Conservation (phyloP, 2,888 invertebrate species). For the Eucriotettix oculatus region DNA sequence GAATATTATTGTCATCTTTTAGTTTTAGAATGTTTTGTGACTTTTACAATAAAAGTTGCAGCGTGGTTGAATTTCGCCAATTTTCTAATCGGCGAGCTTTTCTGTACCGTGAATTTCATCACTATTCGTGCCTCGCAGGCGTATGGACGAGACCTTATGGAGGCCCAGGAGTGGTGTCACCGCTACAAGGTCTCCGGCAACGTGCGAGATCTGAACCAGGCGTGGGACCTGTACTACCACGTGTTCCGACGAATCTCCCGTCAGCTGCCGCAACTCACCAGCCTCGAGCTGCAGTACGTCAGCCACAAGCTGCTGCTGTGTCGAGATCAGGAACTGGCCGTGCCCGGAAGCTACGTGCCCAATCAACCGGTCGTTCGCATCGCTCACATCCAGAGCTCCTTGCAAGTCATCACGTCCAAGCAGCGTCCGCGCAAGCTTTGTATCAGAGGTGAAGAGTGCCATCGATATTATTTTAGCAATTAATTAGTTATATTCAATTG, state of each 20-base stretch:
- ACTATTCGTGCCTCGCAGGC: conserved; percentile 32
- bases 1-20: not conserved
- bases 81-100: not conserved
- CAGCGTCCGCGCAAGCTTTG: conserved; percentile 90
- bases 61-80: not conserved
- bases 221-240: conserved; percentile 98
- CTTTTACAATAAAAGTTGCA: not conserved
- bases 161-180: conserved; percentile 92
- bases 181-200: conserved; percentile 62
- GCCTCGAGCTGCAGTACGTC: conserved; percentile 85
- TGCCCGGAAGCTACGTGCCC: conserved; percentile 95
- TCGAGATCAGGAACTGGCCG: conserved; percentile 85
- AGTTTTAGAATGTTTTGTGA: not conserved
- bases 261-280: conserved; percentile 82
- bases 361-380: conserved; percentile 79
- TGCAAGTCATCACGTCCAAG: conserved; percentile 94
- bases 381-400: conserved; percentile 72
- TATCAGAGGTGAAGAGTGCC: conserved; percentile 42
- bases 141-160: conserved; percentile 83
- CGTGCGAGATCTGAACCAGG: conserved; percentile 86
- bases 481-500: not conserved
- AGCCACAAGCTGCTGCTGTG: conserved; percentile 81
- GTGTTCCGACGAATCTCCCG: conserved; percentile 93
- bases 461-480: not conserved
- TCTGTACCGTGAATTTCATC: not conserved